Evolutionary conservation across 2,113 vertebrate species (phyloP), one percentile per base, ranked within the genome.

Genomic region (Ictalurus furcatus): DNA sequence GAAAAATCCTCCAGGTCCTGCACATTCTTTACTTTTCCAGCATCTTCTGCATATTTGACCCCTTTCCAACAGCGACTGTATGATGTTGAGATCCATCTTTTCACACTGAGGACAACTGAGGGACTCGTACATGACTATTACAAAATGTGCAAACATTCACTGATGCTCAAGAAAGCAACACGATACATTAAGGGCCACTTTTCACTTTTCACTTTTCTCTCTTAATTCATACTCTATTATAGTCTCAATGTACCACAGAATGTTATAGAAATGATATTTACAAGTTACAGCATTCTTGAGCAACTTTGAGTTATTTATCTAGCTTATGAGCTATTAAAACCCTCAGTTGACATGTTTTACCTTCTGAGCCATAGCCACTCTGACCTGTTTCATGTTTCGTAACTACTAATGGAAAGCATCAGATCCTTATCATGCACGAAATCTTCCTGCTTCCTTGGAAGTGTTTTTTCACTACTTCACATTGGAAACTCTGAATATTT

Each of bases 381-480:
- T 81, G 30, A 58, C 30, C 3, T 84, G 59, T 87, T 87, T 63
- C 37, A 4, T 67, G 73, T 85, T 79, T 11, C 11, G 21, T 82
- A 3, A 56, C 59, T 56, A 40, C 30, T 85, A 13, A 23, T 54
- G 63, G 21, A 73, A 81, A 71, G 85, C 40, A 21, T 65, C 6
- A 16, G 56, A 58, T 73, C 56, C 54, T 25, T 90, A 65, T 73
- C 83, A 73, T n/a, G 76, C 9, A 11, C 58, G 28, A 83, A n/a
- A 76, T 85, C n/a, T 52, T 61, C 40, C 63, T 82, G 16, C 84
- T 88, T 90, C n/a, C 34, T 8, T 88, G 17, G 25, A 86, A 83
- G 30, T 84, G 7, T 0, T 13, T 79, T 84, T 79, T 74, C 34
- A 23, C 59, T 11, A 6, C 80, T 1, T 17, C 44, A n/a, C n/a